Base-by-base conservation (phyloP, 2,113 vertebrate species). In the Ceyx cyanopectus region DNA sequence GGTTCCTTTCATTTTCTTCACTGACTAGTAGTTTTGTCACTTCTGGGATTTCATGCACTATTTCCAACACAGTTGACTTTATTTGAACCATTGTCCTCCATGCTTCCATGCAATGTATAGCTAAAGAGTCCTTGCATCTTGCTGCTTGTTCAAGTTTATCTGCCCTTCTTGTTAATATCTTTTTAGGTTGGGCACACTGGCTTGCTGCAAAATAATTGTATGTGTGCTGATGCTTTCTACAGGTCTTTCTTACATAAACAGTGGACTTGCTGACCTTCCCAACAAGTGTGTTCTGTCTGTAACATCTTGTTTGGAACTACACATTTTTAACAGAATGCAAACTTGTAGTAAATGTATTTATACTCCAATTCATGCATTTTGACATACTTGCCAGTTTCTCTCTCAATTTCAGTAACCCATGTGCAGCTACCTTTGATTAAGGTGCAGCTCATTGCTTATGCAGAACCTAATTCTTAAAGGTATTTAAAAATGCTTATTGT, bases 41-140 rank as follows among this genome's bases (percentile, higher is more conserved):
- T 94, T 96, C 72, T 90, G 95, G 93, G 94, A 96, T 95, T 96
- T 96, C 95, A 95, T 90, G 95, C 94, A 96, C 95, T 96, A 95
- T 95, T 96, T 96, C 95, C 94, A 95, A 60, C 92, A 89, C 68
- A 56, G 90, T 56, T 94, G 84, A 93, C 91, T 93, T 95, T 94
- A 76, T 87, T 58, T 95, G 92, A 95, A 94, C 87, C 67, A n/a
- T 85, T 92, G 94, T 95, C 90, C 79, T 94, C 82, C 70, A 51
- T 93, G 58, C 58, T 94, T 80, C 62, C 5, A 6, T 70, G 67
- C 79, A 26, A 56, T 26, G 60, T 95, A 76, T 89, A 77, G 58
- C 50, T 91, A 8, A 74, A 81, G 45, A 87, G 50, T 34, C 24
- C 65, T 58, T 77, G 60, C 70, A 54, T 82, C 58, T 81, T 88